Conservation (phyloP, 1,140 invertebrate species). For the Bilobella aurantiaca region DNA sequence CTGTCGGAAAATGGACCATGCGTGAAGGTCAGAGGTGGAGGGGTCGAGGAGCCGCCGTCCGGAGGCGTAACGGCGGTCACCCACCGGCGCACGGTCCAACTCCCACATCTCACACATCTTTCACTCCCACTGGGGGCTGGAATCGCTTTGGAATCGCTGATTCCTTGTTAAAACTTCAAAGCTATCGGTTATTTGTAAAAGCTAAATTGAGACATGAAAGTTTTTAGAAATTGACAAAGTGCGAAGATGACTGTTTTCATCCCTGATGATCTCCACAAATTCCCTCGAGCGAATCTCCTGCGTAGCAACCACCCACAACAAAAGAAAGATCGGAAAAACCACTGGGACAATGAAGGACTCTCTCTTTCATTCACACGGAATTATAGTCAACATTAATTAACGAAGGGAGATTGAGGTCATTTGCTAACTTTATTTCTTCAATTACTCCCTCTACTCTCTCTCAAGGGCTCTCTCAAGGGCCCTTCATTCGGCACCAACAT, state of each 20-base stretch:
- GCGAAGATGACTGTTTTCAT: too few species aligned
- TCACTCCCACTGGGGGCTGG: background rate
- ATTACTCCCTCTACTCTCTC: too few species aligned
- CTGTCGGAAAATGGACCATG: constrained; percentile 92
- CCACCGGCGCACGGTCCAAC: constrained; percentile 42
- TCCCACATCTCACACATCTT: constrained; percentile 36
- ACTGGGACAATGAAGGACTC: background rate
- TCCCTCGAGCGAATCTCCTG: background rate
- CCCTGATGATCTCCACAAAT: background rate
- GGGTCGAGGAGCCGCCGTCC: constrained; percentile 34
- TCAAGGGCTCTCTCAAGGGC: too few species aligned
- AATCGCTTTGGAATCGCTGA: too few species aligned
- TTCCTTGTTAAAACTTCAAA: too few species aligned
- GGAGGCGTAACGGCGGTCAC: constrained; percentile 15
- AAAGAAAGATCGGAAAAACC: background rate
- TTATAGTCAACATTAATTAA: too few species aligned
- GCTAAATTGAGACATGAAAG: too few species aligned
- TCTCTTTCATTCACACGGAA: too few species aligned
- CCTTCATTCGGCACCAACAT: constrained; percentile 50
- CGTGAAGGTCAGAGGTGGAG: constrained; percentile 78
- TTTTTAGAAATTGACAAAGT: too few species aligned
- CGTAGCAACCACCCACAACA: background rate
- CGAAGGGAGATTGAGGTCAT: too few species aligned
- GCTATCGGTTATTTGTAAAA: too few species aligned
- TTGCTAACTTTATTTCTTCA: too few species aligned